Base-by-base conservation (phyloP, 2,888 invertebrate species). In the Drosophila anceps region DNA sequence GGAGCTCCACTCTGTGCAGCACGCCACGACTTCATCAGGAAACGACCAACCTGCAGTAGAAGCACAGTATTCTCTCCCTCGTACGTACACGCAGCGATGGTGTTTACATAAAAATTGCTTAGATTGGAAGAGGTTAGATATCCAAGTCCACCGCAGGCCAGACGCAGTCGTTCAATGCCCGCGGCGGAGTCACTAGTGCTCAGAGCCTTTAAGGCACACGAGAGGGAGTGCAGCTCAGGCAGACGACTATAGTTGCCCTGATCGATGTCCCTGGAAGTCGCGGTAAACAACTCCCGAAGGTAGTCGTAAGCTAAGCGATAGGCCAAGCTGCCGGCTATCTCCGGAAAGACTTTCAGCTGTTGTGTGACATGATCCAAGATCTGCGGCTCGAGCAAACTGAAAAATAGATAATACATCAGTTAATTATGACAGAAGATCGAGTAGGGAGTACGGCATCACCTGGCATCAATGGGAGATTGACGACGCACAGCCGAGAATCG, bases 21-120 rank as follows among this genome's bases (percentile, higher is more conserved):
- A 81, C 95, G 95, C 95, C 96, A 96, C 2, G 95, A 94, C 93
- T 98, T 98, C 80, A 97, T 95, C 18, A 98, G 93, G 91, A 96
- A 98, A 79, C 96, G 94, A 4, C 98, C 98, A 1, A 97, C 97
- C 94, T 99, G 98, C 62, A 98, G 94, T 60, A 96, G 94, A 85
- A 99, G 94, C 43, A 99, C 98, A 0, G 98, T 98, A 92, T 99
- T 98, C 94, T 99, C 98, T 0, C 99, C 98, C 94, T 99, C 98
- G 91, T 98, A 98, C 0, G 98, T 98, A 92, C 96, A 96, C 64
- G 96, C 96, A 20, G 98, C 98, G 0, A 97, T 96, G 33, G 96
- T 95, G 69, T 95, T 93, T 0, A 96, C 96, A 92, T 98, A 98
- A 1, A 96, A 95, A 68, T 95, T 94, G 20, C 98, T 98, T 80